Conservation (phyloP, 2,888 invertebrate genomes). For the Cloeon dipterum region DNA sequence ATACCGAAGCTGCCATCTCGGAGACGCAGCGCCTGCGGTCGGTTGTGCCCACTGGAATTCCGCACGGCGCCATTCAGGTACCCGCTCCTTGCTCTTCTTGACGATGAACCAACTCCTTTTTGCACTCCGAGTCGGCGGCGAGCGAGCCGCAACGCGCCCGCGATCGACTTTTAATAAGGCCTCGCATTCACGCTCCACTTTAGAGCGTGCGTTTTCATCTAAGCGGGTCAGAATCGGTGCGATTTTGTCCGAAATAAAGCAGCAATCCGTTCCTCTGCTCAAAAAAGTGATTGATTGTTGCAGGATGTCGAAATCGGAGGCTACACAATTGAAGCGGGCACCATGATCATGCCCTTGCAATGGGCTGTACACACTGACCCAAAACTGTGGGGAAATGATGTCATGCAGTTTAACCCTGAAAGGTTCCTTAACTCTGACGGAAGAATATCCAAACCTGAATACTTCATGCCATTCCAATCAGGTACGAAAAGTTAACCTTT, state of each 20-base stretch:
- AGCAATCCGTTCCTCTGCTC: not conserved
- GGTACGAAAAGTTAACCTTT: too few relatives aligned
- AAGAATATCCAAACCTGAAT: conserved; percentile 32
- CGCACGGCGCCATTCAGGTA: conserved; percentile 46
- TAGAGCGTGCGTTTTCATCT: too few relatives aligned
- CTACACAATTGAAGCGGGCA: conserved; percentile 40
- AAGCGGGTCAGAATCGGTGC: too few relatives aligned
- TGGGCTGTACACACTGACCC: conserved; percentile 63
- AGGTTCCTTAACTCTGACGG: conserved; percentile 44
- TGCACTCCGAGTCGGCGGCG: too few relatives aligned
- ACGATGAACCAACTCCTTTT: too few relatives aligned
- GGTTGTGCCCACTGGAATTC: conserved; percentile 63
- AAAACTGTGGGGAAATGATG: conserved; percentile 38
- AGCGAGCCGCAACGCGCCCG: too few relatives aligned
- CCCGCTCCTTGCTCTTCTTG: conserved; percentile 4
- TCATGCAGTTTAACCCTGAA: conserved; percentile 33
- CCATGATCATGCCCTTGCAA: conserved; percentile 53
- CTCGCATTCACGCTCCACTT: too few relatives aligned
- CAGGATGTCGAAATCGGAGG: conserved; percentile 32
- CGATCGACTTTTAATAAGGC: too few relatives aligned
- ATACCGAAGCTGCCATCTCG: conserved; percentile 46
- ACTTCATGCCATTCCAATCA: conserved; percentile 63
- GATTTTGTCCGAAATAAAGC: not conserved
- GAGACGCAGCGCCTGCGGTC: conserved; percentile 59
- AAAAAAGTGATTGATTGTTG: conserved; percentile 6